A percentile compares a stretch with the other conserved stretches of the same genome.
Evolutionary conservation across 2,888 invertebrate genomes (phyloP).

Genomic region (Bimastos eiseni): DNA sequence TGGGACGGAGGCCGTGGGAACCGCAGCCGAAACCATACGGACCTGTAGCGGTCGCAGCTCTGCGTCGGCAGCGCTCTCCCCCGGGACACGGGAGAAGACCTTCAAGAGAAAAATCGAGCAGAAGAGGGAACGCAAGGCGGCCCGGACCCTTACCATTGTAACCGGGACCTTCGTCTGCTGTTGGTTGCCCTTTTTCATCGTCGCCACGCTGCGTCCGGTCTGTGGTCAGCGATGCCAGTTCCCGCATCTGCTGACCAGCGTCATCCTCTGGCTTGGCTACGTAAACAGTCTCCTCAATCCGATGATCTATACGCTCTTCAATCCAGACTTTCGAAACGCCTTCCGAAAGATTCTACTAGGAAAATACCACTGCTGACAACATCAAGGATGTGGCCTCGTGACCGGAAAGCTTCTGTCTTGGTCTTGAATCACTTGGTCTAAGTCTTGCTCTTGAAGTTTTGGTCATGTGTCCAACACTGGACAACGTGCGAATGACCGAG

Average conservation of each 20-base stretch:
- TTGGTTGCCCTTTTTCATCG: slow-evolving; percentile 91
- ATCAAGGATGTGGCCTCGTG: too few species aligned
- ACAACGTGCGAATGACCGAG: too few species aligned
- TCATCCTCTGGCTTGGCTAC: slow-evolving; percentile 82
- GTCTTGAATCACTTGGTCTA: too few species aligned
- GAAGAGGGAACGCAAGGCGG: slow-evolving; percentile 61
- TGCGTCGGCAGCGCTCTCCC: background rate
- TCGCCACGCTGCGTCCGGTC: slow-evolving; percentile 81
- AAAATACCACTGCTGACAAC: background rate
- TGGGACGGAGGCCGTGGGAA: background rate
- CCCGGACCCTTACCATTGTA: slow-evolving; percentile 68
- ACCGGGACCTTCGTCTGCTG: slow-evolving; percentile 92
- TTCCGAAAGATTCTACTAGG: slow-evolving; percentile 77
- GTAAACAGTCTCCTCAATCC: slow-evolving; percentile 89
- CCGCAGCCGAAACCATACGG: background rate
- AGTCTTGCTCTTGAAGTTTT: too few species aligned
- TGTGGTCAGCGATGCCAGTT: slow-evolving; percentile 67
- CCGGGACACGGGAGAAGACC: slow-evolving; percentile 21
- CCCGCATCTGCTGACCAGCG: slow-evolving; percentile 58
- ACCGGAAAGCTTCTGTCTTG: too few species aligned
- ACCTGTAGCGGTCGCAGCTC: background rate
- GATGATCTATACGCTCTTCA: slow-evolving; percentile 90
- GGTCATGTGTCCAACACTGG: too few species aligned
- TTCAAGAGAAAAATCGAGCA: slow-evolving; percentile 58
- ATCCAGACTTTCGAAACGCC: slow-evolving; percentile 86